phyloP scores from a whole-genome alignment of 1,140 invertebrate species.

The Zaprionus ornatus region DNA sequence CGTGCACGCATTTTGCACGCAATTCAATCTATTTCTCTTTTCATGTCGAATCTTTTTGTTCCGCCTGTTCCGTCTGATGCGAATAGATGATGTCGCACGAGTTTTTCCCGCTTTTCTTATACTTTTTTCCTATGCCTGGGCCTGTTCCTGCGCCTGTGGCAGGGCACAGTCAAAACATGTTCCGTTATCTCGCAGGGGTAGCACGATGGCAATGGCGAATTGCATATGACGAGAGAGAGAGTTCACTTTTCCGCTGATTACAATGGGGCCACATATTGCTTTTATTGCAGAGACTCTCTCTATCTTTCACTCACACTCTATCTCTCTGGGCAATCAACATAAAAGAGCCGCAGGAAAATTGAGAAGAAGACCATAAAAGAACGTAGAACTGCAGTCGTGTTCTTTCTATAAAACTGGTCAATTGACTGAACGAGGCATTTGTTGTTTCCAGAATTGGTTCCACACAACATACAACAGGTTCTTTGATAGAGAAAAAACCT shows the following conservation, averaged over 20 bases:
- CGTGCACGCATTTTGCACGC: constrained; percentile 75
- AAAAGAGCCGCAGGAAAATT: constrained; percentile 19
- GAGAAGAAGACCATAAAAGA: constrained; percentile 3
- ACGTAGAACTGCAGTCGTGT: neutral
- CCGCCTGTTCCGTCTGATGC: constrained; percentile 43
- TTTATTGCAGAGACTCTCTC: constrained; percentile 33
- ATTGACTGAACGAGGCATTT: neutral
- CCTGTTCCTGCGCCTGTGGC: neutral
- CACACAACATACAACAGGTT: neutral
- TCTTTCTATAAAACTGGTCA: neutral
- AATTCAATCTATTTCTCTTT: constrained; percentile 78
- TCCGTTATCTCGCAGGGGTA: constrained; percentile 21
- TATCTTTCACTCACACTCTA: neutral
- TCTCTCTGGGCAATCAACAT: constrained; percentile 29
- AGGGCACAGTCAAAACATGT: constrained; percentile 6
- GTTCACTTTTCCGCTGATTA: constrained; percentile 42
- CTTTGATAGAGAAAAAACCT: neutral
- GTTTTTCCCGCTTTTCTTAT: constrained; percentile 25
- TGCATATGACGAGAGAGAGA: neutral
- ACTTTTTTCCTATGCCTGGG: neutral
- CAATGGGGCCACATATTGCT: constrained; percentile 64
- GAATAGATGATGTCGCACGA: constrained; percentile 64
- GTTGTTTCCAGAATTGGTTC: neutral
- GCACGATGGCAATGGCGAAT: neutral
- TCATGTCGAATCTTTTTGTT: constrained; percentile 75